phyloP scores from a whole-genome alignment of 2,888 invertebrate species.

The Cephus rjabovi region DNA sequence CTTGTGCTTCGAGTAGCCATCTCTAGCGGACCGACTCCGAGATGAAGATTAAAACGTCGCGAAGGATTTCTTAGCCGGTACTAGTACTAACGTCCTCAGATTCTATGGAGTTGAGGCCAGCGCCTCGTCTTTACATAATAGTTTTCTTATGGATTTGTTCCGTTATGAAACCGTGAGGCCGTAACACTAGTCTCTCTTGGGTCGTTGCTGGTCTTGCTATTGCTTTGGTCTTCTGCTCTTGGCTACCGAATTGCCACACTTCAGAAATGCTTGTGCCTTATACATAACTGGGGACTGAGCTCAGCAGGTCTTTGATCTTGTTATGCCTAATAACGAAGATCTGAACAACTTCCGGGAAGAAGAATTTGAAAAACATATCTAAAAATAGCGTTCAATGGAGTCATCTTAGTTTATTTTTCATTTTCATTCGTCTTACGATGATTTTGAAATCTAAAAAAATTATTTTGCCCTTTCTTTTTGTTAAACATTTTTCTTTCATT shows the following conservation, averaged over 20 bases:
- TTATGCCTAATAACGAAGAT: not conserved
- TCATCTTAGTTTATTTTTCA: not conserved
- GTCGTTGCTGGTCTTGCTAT: not conserved
- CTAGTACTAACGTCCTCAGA: not conserved
- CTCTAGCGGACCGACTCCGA: not conserved
- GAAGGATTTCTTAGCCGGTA: not conserved
- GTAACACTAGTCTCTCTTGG: constrained; percentile 11
- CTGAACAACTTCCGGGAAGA: not conserved
- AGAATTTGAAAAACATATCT: not conserved
- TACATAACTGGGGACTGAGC: not conserved
- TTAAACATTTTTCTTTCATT: not conserved
- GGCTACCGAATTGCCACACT: not conserved
- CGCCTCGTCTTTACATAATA: constrained; percentile 19
- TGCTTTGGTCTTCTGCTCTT: not conserved
- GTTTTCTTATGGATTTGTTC: constrained; percentile 19
- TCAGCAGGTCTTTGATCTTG: not conserved
- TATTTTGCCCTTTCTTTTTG: too few species aligned
- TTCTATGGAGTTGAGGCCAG: not conserved
- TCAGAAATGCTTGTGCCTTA: not conserved
- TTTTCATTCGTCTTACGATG: too few species aligned
- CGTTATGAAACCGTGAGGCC: constrained; percentile 21
- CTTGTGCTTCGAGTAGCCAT: not conserved
- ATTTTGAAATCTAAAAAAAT: not conserved
- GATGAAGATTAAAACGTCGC: constrained; percentile 1
- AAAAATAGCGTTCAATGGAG: not conserved